Base-by-base conservation (phyloP, 2,113 vertebrate genomes). In the Orthochromis malagaraziensis region DNA sequence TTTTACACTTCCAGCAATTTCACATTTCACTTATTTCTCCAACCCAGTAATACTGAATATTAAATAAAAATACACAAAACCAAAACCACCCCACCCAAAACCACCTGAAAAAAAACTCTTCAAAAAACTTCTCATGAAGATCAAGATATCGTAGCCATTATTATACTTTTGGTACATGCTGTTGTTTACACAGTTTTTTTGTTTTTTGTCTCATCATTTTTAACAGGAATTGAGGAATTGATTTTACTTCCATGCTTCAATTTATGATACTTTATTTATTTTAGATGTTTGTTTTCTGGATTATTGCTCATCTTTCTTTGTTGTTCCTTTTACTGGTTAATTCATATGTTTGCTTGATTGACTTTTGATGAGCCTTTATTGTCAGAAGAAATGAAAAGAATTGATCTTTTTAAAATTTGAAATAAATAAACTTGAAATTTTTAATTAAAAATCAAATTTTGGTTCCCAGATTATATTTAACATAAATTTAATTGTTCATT, bases 401-500 rank as follows among this genome's bases (percentile, higher is more conserved):
- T 2, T 49, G 4, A 49, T 40, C 10, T 40, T 40, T 40, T 40
- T 40, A 40, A 9, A 40, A 40, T 49, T 17, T 49, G 47, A 49
- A 49, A 17, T 49, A 75, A 47, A 77, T 49, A 8, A 29, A 19
- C 2, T 19, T 75, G 2, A 47, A 29, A 21, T 3, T 31, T 12
- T 4, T 47, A 19, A 47, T 47, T 24, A 1, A 70, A 42, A 24
- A 1, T 42, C 0, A 0, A 70, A 26, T 45, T 42, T 26, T 26
- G 65, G 38, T 10, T 70, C 65, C 13, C 13, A 75, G 42, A 75
- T 29, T 24, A 29, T 47, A 19, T 75, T 75, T 1, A 29, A 9
- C 12, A 75, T 47, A 75, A 1, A 17, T 0, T 4, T 26, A 54
- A n/a, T 68, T 49, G 45, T 49, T 77, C 16, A 51, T n/a, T 0